Evolutionary conservation across 2,888 invertebrate species (phyloP).

Genomic region (Cephus spinipes): DNA sequence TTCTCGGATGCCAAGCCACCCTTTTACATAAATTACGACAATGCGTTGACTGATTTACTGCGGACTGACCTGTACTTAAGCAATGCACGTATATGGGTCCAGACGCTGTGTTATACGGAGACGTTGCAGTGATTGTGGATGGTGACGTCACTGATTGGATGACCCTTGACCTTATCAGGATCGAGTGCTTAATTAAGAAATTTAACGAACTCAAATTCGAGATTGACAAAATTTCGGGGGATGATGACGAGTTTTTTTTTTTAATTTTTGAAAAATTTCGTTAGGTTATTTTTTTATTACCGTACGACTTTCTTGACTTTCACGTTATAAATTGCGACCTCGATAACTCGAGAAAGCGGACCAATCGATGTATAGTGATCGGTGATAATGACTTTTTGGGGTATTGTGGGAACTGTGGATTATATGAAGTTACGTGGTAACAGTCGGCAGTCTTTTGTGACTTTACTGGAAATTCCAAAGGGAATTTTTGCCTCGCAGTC

Average conservation of each 20-base stretch:
- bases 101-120: background rate
- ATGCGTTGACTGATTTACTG: background rate
- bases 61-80: background rate
- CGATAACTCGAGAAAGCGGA: background rate
- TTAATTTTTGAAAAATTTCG: background rate
- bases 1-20: background rate
- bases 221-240: background rate
- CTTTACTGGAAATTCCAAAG: background rate
- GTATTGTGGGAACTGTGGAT: background rate
- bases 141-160: background rate
- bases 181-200: background rate
- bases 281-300: background rate
- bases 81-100: background rate
- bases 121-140: background rate
- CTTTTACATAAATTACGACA: slow-evolving; percentile 4
- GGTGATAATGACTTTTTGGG: background rate
- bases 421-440: background rate
- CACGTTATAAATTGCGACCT: background rate
- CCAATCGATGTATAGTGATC: background rate
- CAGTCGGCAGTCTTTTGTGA: background rate
- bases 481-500: background rate
- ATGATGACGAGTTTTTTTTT: background rate
- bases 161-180: background rate
- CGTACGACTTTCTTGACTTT: background rate
- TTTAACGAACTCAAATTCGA: background rate